Percentiles rank a stretch among this genome's conserved stretches.
Conservation (phyloP, 2,113 vertebrate species). For the Echinops telfairi region DNA sequence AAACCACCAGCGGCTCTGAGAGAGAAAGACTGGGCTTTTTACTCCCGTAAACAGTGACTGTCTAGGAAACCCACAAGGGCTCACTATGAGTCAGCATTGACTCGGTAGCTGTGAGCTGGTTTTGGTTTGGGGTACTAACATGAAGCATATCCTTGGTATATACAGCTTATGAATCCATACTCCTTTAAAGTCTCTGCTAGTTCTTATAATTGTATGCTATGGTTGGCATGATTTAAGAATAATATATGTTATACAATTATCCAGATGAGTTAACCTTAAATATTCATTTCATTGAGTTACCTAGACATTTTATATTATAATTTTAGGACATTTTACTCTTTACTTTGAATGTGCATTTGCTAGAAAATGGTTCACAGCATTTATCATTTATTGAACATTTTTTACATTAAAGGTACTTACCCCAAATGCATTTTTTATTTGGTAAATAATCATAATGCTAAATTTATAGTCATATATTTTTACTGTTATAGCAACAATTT, state of each 20-base stretch:
- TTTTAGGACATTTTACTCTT: constrained; percentile 17
- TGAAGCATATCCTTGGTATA: not conserved
- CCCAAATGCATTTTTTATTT: not conserved
- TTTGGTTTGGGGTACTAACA: not conserved
- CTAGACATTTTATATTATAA: constrained; percentile 47
- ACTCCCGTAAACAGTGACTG: too few species aligned
- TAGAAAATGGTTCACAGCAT: not conserved
- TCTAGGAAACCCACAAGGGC: too few species aligned
- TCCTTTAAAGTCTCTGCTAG: not conserved
- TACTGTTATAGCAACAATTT: too few species aligned
- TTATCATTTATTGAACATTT: not conserved
- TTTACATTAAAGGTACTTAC: not conserved
- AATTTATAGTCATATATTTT: too few species aligned
- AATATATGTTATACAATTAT: not conserved
- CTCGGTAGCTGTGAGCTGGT: too few species aligned
- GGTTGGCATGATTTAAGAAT: not conserved
- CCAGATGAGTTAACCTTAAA: not conserved
- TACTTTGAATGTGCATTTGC: not conserved
- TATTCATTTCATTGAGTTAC: not conserved
- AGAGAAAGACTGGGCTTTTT: too few species aligned
- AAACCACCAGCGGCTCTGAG: too few species aligned
- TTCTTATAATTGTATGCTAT: not conserved
- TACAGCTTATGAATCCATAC: not conserved
- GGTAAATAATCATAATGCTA: not conserved
- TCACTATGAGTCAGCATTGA: too few species aligned